phyloP scores from a whole-genome alignment of 1,140 invertebrate genomes.

The Luehdorfia chinensis region DNA sequence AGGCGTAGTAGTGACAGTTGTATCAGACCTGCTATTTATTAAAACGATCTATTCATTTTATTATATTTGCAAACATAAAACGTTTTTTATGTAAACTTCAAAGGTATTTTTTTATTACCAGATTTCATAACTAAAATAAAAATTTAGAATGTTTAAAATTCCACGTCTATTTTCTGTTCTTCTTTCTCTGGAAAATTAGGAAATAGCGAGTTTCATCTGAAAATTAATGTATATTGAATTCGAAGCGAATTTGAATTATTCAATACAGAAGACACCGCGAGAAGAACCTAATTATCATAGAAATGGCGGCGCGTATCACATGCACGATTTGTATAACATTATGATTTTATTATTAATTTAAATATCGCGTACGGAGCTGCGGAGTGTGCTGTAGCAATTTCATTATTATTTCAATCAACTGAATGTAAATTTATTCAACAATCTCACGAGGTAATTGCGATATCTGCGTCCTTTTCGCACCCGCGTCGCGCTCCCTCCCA shows the following conservation, averaged over 20 bases:
- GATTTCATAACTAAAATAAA: too few relatives aligned
- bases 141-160: too few relatives aligned
- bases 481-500: constrained; percentile 29
- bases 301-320: constrained; percentile 48
- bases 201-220: too few relatives aligned
- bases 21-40: too few relatives aligned
- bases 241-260: constrained; percentile 57
- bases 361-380: constrained; percentile 66
- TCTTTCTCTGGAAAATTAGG: too few relatives aligned
- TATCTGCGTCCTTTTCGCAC: constrained; percentile 45
- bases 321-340: constrained; percentile 68
- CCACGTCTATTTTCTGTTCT: too few relatives aligned
- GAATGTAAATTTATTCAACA: constrained; percentile 77
- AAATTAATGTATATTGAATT: too few relatives aligned
- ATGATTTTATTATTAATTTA: constrained; percentile 77
- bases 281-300: constrained; percentile 61
- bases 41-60: too few relatives aligned
- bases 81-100: too few relatives aligned
- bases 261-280: constrained; percentile 41
- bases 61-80: too few relatives aligned
- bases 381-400: constrained; percentile 71
- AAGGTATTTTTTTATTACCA: too few relatives aligned
- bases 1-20: too few relatives aligned
- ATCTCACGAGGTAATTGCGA: constrained; percentile 74
- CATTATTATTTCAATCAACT: constrained; percentile 77